A percentile compares a stretch with the other conserved stretches of the same genome.
Conservation (phyloP, 2,113 vertebrate species). For the Gorsachius goisagi region DNA sequence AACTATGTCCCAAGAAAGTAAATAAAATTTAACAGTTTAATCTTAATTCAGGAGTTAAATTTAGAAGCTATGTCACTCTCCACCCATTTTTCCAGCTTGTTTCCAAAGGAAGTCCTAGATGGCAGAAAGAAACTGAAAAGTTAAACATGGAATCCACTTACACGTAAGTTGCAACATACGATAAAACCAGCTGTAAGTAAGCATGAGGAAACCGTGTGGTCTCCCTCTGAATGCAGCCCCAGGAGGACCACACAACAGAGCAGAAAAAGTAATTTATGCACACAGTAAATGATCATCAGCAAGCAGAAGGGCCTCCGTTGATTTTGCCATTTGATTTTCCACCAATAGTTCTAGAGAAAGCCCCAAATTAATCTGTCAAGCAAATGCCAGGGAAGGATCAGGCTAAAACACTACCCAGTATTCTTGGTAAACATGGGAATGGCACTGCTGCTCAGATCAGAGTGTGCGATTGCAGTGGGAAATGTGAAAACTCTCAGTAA, state of each 20-base stretch:
- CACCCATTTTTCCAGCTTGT: not conserved
- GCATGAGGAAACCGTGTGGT: accelerated
- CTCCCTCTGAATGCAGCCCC: not conserved
- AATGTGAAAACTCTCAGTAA: not conserved
- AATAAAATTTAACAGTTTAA: not conserved
- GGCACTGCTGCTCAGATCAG: not conserved
- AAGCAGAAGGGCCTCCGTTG: not conserved
- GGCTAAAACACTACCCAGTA: not conserved
- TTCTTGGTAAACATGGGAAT: not conserved
- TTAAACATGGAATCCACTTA: not conserved
- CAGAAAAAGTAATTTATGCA: not conserved
- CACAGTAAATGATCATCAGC: not conserved
- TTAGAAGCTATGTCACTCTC: not conserved
- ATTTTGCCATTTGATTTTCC: not conserved
- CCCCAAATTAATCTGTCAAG: not conserved
- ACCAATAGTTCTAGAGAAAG: not conserved
- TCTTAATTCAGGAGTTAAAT: not conserved
- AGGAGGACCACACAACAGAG: accelerated
- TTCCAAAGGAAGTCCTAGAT: not conserved
- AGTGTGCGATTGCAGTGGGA: not conserved
- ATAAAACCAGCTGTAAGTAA: not conserved
- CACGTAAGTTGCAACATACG: not conserved
- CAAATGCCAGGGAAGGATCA: not conserved
- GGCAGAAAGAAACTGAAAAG: not conserved
- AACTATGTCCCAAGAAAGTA: too few species aligned